A percentile compares a stretch with the other conserved stretches of the same genome.
These are phyloP conservation scores for Chaetodon auriga DNA, from an alignment of 2,113 vertebrate species.

Conservation along the genomic window DNA sequence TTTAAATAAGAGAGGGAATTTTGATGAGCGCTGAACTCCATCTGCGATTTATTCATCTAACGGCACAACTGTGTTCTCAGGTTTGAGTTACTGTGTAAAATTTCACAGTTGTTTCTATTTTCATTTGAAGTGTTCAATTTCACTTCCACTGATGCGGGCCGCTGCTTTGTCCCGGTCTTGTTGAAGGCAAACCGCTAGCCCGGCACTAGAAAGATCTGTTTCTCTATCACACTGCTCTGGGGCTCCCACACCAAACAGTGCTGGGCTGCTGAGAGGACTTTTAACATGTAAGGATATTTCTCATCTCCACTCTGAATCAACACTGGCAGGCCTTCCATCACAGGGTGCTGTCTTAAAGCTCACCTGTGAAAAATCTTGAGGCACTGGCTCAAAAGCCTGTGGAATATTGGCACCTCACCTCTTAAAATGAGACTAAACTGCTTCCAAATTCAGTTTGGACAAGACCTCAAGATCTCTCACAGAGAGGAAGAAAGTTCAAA, in stretches of 20 bases:
- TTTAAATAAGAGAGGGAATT: not conserved
- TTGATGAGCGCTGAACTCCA: not conserved
- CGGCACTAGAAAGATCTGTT: conserved; percentile 58
- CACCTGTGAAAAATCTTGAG: conserved; percentile 67
- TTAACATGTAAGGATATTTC: conserved; percentile 82
- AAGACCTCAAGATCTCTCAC: conserved; percentile 22
- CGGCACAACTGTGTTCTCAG: conserved; percentile 26
- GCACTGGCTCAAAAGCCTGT: conserved; percentile 58
- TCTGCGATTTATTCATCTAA: not conserved
- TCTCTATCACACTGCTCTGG: conserved; percentile 22
- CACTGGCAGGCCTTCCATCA: conserved; percentile 76
- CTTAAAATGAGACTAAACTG: conserved; percentile 46
- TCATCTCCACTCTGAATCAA: conserved; percentile 68
- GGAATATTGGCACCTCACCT: conserved; percentile 44
- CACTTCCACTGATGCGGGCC: conserved; percentile 37
- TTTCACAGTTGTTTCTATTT: conserved; percentile 74
- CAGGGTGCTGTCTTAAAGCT: conserved; percentile 64
- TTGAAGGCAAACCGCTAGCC: conserved; percentile 61
- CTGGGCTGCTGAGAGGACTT: conserved; percentile 57
- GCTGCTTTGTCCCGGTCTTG: conserved; percentile 55
- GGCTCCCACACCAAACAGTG: conserved; percentile 62
- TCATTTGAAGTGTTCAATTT: conserved; percentile 54
- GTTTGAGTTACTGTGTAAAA: conserved; percentile 62
- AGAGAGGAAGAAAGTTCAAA: conserved; percentile 19
- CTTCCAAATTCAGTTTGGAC: conserved; percentile 29